Evolutionary conservation across 2,797 vertebrate genomes (phyloP).

Genomic region (Lateolabrax maculatus): DNA sequence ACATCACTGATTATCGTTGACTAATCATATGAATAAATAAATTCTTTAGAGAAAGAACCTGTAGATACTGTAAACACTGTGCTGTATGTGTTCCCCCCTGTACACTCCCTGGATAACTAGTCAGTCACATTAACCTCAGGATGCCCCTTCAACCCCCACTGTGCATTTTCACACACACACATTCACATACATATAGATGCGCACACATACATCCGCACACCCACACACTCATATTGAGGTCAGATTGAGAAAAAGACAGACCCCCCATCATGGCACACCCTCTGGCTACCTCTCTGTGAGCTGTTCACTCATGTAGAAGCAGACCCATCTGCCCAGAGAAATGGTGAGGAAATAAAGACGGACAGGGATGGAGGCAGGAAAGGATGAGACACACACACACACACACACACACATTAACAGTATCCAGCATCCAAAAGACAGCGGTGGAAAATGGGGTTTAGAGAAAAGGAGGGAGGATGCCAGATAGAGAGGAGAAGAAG

Average conservation of each 20-base stretch:
- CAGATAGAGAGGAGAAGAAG: conserved; percentile 36
- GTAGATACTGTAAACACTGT: conserved; percentile 2
- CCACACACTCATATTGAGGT: conserved; percentile 77
- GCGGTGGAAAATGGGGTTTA: conserved; percentile 57
- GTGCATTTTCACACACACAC: conserved; percentile 38
- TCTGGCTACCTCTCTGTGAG: conserved; percentile 73
- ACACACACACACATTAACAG: not conserved
- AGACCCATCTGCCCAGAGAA: conserved; percentile 77
- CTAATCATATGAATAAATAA: not conserved
- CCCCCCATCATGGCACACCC: conserved; percentile 69
- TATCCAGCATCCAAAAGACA: conserved; percentile 44
- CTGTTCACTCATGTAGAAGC: conserved; percentile 79
- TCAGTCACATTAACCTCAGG: conserved; percentile 58
- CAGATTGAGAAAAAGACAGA: conserved; percentile 71
- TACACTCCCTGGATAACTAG: conserved; percentile 11
- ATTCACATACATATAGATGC: not conserved
- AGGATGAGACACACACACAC: conserved; percentile 7
- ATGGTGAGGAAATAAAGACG: conserved; percentile 48
- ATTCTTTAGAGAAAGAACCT: not conserved
- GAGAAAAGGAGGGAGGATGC: conserved; percentile 53
- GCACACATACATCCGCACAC: conserved; percentile 21
- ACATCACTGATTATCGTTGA: not conserved
- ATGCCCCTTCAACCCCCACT: conserved; percentile 50
- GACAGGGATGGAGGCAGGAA: conserved; percentile 10
- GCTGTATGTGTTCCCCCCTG: conserved; percentile 5